Evolutionary conservation across 2,113 vertebrate species (phyloP).

Genomic region (Paraplagusia blochii): DNA sequence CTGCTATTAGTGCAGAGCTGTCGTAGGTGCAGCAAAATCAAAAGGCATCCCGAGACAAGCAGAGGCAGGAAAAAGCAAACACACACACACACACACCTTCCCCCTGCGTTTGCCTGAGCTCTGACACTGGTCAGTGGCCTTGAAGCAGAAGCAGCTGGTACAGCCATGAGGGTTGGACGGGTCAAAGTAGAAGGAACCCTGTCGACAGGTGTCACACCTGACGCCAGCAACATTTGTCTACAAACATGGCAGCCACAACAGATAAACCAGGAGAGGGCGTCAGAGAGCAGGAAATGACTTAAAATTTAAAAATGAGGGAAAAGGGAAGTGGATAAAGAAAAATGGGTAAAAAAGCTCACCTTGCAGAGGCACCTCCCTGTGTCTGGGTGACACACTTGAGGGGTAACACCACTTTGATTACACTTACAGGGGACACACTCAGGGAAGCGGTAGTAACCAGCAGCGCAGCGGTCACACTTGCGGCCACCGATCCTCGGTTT

Average conservation of each 20-base stretch:
- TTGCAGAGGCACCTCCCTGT: constrained; percentile 91
- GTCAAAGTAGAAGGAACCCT: constrained; percentile 86
- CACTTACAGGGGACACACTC: constrained; percentile 84
- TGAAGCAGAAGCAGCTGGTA: constrained; percentile 90
- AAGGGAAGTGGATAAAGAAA: not conserved
- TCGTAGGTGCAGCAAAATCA: constrained; percentile 9
- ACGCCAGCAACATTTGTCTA: constrained; percentile 86
- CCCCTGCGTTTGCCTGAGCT: constrained; percentile 80
- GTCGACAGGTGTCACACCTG: constrained; percentile 79
- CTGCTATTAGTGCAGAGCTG: constrained; percentile 11
- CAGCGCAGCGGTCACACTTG: constrained; percentile 83
- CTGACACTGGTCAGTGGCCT: constrained; percentile 78
- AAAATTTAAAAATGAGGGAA: not conserved
- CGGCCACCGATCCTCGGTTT: constrained; percentile 82
- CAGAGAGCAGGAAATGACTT: constrained; percentile 1
- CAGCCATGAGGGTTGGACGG: constrained; percentile 83
- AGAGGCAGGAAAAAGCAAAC: constrained; percentile 9
- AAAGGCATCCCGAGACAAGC: constrained; percentile 28
- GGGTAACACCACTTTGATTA: constrained; percentile 76
- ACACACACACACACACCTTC: constrained; percentile 77
- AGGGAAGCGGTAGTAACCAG: constrained; percentile 84
- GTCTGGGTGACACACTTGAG: constrained; percentile 78
- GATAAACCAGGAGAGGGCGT: constrained; percentile 8
- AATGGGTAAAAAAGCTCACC: constrained; percentile 68
- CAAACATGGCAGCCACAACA: constrained; percentile 35